phyloP scores from a whole-genome alignment of 2,797 vertebrate genomes.

The Trachurus trachurus region DNA sequence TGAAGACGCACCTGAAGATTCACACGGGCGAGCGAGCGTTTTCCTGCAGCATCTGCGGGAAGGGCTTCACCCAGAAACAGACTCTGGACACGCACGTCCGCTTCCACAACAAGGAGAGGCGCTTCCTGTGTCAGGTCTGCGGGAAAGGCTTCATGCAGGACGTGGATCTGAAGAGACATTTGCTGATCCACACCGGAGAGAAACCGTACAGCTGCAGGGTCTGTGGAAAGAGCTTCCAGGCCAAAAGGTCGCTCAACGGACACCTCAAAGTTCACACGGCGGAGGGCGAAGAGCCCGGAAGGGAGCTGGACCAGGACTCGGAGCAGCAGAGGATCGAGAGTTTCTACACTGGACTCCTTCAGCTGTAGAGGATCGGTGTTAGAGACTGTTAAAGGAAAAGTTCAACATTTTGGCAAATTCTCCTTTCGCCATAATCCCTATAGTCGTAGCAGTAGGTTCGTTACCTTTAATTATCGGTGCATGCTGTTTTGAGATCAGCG shows the following conservation, averaged over 20 bases:
- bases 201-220: constrained; percentile 16
- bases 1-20: constrained; percentile 26
- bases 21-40: constrained; percentile 65
- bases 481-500: too few species aligned
- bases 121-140: constrained; percentile 73
- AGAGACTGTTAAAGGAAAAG: background rate
- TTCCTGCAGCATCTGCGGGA: constrained; percentile 72
- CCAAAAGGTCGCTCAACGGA: constrained; percentile 66
- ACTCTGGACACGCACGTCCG: constrained; percentile 72
- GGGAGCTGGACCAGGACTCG: background rate
- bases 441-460: too few species aligned
- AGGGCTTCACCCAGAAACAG: constrained; percentile 75
- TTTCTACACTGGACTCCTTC: constrained; percentile 45
- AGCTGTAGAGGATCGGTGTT: constrained; percentile 37
- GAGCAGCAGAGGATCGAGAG: constrained; percentile 15
- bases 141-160: constrained; percentile 80
- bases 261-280: constrained; percentile 63
- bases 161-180: constrained; percentile 75
- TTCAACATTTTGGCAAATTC: too few species aligned
- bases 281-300: rapidly evolving
- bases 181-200: constrained; percentile 33
- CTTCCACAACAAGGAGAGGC: constrained; percentile 77
- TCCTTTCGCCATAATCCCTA: too few species aligned
- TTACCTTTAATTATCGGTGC: too few species aligned
- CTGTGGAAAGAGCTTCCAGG: constrained; percentile 52